These are phyloP conservation scores for Zosterops japonicus DNA, from an alignment of 2,113 vertebrate species.

Conservation along the genomic window DNA sequence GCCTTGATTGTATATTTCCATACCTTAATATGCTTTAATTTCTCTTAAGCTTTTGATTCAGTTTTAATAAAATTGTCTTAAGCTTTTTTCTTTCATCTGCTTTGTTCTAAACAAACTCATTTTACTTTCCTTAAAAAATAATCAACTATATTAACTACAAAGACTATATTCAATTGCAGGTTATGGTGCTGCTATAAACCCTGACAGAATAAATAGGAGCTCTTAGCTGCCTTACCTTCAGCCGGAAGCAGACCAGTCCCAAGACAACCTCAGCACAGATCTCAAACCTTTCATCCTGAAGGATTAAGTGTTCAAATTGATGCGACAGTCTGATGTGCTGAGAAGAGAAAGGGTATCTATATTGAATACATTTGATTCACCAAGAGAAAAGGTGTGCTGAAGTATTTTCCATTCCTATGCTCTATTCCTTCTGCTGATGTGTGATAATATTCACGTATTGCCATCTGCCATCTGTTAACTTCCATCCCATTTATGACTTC, in stretches of 20 bases:
- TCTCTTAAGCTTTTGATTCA: not conserved
- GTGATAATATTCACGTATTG: not conserved
- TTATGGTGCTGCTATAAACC: not conserved
- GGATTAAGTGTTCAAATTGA: slow-evolving; percentile 87
- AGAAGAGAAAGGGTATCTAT: not conserved
- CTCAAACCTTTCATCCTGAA: slow-evolving; percentile 88
- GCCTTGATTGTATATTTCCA: not conserved
- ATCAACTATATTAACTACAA: not conserved
- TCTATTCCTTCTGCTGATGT: not conserved
- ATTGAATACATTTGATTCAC: not conserved
- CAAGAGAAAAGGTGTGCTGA: not conserved
- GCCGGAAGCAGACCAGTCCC: slow-evolving; percentile 93
- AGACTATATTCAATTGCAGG: not conserved
- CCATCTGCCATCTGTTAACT: slow-evolving; percentile 13
- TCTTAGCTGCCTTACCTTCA: slow-evolving; percentile 84
- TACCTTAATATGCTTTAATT: not conserved
- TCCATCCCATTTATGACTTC: not conserved
- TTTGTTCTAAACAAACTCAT: not conserved
- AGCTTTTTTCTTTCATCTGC: not conserved
- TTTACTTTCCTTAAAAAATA: not conserved
- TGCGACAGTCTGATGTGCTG: slow-evolving; percentile 89
- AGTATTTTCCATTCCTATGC: not conserved
- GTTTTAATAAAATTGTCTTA: not conserved
- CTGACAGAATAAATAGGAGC: not conserved
- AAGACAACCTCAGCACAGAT: slow-evolving; percentile 87